Evolutionary conservation across 2,113 vertebrate genomes (phyloP), one percentile per base, ranked within the genome.

Genomic region (Notarius lentiginosus): DNA sequence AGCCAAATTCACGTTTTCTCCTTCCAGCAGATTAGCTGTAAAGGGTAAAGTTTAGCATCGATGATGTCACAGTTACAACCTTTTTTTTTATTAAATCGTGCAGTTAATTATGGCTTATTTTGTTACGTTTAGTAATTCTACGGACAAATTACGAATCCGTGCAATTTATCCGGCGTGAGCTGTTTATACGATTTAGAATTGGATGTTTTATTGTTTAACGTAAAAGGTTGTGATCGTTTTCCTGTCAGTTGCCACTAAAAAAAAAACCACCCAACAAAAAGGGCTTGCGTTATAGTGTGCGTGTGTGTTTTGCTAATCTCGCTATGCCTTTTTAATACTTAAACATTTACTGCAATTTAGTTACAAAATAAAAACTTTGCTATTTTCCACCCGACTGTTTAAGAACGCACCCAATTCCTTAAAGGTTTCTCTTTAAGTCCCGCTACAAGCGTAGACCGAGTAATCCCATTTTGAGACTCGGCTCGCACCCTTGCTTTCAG

Each of bases 391-490:
- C 41, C 2, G 41, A 41, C 41, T 41, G 41, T 41, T 41, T 41
- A 41, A 41, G 41, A 41, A 41, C 41, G 41, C 41, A 61, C 79
- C 55, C 79, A 41, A 60, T 60, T 80, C 30, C 9, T 41, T 41
- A 41, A 41, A 41, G 1, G 27, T 60, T 60, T 27, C 22, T n/a
- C 24, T 61, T 76, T 49, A 79, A 47, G 11, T 81, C 79, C 58
- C 10, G 30, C 82, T 72, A 68, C 12, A 70, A 61, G 73, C 70
- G 80, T 47, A 66, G 83, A 63, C 79, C 5, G 61, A 12, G 55
- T 90, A 90, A 90, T 86, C 84, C 87, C 55, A 53, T 86, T 75
- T 79, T 58, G 76, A 63, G 84, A 66, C 47, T 79, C 65, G 79
- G 87, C 49, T 82, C 80, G 84, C 88, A 85, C 83, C 56, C 70